Conservation (phyloP, 2,888 invertebrate species). For the Drosophila parthenogenetica region DNA sequence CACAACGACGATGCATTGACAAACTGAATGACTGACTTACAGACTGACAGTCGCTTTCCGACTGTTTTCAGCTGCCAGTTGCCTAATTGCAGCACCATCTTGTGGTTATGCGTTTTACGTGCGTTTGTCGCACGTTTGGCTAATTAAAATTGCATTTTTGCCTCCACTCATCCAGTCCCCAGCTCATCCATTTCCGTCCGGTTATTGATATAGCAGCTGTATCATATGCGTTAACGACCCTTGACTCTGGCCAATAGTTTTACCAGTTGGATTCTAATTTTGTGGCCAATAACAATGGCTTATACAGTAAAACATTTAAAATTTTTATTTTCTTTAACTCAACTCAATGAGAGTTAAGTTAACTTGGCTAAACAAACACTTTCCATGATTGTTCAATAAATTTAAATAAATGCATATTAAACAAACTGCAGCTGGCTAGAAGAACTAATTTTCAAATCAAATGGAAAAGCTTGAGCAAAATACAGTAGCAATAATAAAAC, state of each 20-base stretch:
- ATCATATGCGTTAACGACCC: conserved; percentile 28
- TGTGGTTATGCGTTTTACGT: conserved; percentile 75
- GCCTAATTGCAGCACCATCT: conserved; percentile 77
- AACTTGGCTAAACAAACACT: background rate
- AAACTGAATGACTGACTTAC: conserved; percentile 39
- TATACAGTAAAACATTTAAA: background rate
- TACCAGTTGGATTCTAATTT: background rate
- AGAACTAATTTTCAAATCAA: conserved; percentile 6
- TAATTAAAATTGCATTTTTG: conserved; percentile 78
- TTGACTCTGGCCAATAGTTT: conserved; percentile 16
- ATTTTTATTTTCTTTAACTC: background rate
- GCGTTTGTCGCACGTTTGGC: conserved; percentile 73
- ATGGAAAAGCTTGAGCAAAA: background rate
- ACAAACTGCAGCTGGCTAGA: background rate
- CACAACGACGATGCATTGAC: conserved; percentile 39
- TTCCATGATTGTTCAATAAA: background rate
- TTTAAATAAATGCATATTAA: conserved; percentile 1
- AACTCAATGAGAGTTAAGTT: background rate
- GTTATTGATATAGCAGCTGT: conserved; percentile 55
- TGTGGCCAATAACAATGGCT: conserved; percentile 14
- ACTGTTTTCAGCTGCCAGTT: conserved; percentile 23
- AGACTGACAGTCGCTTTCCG: conserved; percentile 10
- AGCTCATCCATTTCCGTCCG: conserved; percentile 9
- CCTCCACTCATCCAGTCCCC: background rate
- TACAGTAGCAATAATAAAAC: background rate